Conservation (phyloP, 1,140 invertebrate genomes). For the Micrasema longulum region DNA sequence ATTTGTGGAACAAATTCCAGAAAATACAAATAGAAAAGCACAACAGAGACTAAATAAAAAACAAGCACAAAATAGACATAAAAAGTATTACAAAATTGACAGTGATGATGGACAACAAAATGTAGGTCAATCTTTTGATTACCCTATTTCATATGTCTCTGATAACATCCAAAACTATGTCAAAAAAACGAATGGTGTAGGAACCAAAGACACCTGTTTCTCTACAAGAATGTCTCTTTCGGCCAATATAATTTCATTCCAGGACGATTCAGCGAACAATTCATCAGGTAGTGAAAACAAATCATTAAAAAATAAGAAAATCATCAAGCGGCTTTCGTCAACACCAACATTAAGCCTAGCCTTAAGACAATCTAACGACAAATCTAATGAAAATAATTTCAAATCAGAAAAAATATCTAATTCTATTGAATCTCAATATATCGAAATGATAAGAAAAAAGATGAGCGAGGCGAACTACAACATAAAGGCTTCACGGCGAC, state of each 20-base stretch:
- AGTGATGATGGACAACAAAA: constrained; percentile 17
- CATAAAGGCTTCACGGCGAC: constrained; percentile 62
- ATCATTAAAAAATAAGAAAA: constrained; percentile 30
- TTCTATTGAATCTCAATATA: constrained; percentile 58
- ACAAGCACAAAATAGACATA: constrained; percentile 15
- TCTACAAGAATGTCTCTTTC: constrained; percentile 18
- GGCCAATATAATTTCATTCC: constrained; percentile 34
- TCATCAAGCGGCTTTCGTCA: constrained; percentile 5
- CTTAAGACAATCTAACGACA: constrained; percentile 12
- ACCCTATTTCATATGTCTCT: constrained; percentile 24
- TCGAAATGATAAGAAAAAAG: constrained; percentile 63
- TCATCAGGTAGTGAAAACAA: constrained; percentile 24
- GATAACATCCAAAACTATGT: constrained; percentile 43
- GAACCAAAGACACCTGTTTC: neutral
- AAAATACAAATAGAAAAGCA: constrained; percentile 11
- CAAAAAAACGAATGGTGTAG: constrained; percentile 11
- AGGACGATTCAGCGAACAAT: constrained; percentile 30
- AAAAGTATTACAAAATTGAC: constrained; percentile 19
- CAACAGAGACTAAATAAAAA: constrained; percentile 5
- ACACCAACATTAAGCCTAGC: constrained; percentile 13
- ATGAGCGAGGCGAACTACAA: constrained; percentile 54
- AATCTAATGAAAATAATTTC: constrained; percentile 31
- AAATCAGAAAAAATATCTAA: constrained; percentile 2
- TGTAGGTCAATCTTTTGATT: constrained; percentile 2
- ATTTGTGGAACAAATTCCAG: constrained; percentile 1